Conservation (phyloP, 2,888 invertebrate genomes). For the Dilophus febrilis region DNA sequence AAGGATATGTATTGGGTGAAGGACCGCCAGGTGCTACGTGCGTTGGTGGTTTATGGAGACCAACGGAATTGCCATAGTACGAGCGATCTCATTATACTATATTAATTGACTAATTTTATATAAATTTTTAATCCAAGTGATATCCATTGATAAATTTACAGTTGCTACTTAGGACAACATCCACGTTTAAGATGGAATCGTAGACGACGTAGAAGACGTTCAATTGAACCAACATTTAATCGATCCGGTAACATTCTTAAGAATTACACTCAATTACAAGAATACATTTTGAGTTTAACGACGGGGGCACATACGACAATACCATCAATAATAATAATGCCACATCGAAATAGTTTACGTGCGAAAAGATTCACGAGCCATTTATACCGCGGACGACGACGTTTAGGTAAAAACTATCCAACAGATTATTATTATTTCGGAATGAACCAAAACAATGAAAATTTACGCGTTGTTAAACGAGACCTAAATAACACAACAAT, state of each 20-base stretch:
- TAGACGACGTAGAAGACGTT: constrained; percentile 34
- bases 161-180: constrained; percentile 68
- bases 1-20: constrained; percentile 69
- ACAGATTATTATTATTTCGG: too few relatives aligned
- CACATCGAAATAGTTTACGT: too few relatives aligned
- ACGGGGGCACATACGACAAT: not conserved
- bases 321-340: too few relatives aligned
- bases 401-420: too few relatives aligned
- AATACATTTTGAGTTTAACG: not conserved
- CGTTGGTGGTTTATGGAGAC: constrained; percentile 87
- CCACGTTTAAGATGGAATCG: constrained; percentile 72
- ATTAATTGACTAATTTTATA: not conserved
- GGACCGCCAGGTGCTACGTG: constrained; percentile 92
- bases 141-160: not conserved
- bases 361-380: too few relatives aligned
- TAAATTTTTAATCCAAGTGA: too few relatives aligned
- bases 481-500: too few relatives aligned
- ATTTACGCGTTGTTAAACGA: too few relatives aligned
- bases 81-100: not conserved
- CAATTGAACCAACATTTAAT: constrained; percentile 15
- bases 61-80: constrained; percentile 61
- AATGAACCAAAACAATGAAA: too few relatives aligned
- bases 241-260: constrained; percentile 22
- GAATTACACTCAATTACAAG: constrained; percentile 9
- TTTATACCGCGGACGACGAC: too few relatives aligned